Conservation (phyloP, 2,113 vertebrate genomes). For the Otus sunia region DNA sequence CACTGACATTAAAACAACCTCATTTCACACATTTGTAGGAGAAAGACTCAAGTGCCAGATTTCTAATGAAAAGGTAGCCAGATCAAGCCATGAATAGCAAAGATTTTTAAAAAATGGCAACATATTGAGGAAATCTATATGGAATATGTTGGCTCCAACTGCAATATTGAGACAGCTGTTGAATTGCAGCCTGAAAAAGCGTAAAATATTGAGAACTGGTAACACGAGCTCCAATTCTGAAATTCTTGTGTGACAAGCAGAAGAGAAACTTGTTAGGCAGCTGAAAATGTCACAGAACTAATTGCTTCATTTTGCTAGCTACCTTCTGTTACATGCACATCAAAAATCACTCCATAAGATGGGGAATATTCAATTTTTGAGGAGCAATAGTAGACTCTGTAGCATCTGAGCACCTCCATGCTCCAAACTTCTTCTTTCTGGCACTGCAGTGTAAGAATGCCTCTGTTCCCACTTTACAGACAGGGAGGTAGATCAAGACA, state of each 20-base stretch:
- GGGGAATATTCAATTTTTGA: neutral
- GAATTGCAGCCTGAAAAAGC: slow-evolving; percentile 37
- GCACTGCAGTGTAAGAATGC: neutral
- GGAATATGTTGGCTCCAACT: slow-evolving; percentile 22
- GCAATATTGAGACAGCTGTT: slow-evolving; percentile 56
- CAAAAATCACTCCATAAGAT: neutral
- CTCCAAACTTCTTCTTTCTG: neutral
- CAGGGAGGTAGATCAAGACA: neutral
- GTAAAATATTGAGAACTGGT: slow-evolving; percentile 38
- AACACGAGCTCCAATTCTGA: slow-evolving; percentile 9
- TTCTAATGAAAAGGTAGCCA: slow-evolving; percentile 3
- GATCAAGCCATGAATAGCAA: neutral
- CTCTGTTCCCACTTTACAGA: neutral
- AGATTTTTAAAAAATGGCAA: neutral
- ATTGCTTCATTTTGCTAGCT: slow-evolving; percentile 47
- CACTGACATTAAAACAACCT: neutral
- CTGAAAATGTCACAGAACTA: slow-evolving; percentile 55
- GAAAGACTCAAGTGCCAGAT: neutral
- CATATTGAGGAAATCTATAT: slow-evolving; percentile 1
- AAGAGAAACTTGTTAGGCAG: slow-evolving; percentile 37
- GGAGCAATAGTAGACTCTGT: neutral
- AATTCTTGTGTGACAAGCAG: slow-evolving; percentile 14
- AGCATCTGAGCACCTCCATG: neutral
- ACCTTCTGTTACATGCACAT: neutral
- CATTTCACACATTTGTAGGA: neutral